Base-by-base conservation (phyloP, 2,888 invertebrate genomes). In the Brachynemurus nebulosus region DNA sequence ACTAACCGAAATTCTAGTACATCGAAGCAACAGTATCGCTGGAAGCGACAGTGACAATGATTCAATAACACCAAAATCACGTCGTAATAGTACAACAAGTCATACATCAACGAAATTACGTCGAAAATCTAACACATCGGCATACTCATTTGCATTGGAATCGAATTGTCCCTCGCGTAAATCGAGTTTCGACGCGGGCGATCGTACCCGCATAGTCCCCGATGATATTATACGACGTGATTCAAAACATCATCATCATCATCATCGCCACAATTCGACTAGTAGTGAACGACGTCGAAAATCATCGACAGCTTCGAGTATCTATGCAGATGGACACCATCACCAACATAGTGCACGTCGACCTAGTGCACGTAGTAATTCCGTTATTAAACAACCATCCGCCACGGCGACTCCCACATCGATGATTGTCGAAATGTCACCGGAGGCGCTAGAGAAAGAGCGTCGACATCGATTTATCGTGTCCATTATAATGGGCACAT, bases 401-500 rank as follows among this genome's bases (percentile, higher is more conserved):
- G 2, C 30, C 4, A 30, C n/a, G 7, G n/a, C n/a, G n/a, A 11
- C 30, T 12, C 30, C n/a, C 4, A 16, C 42, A 20, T 38, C 45
- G 19, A 23, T 16, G 7, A 65, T 65, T 37, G 64, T 62, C 50
- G 65, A 64, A 55, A 57, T 62, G 42, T 60, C 58, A 51, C 62
- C 63, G 50, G 60, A 62, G 57, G 59, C 62, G 58, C 59, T 61
- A 49, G 71, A 74, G 52, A 76, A 78, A 56, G 78, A 78, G 54
- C 74, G 77, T 40, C 71, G 79, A 48, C 70, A 82, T 49, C 76
- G 78, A 47, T 74, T 76, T 52, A 76, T 82, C 53, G 80, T 80
- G 41, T 78, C 76, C 56, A 74, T 80, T 54, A 76, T 84, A 47
- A 72, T 81, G 51, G 79, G 74, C 25, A 79, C 79, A 25, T 82